Base-by-base conservation (phyloP, 2,797 vertebrate species). In the Calcarius lapponicus region DNA sequence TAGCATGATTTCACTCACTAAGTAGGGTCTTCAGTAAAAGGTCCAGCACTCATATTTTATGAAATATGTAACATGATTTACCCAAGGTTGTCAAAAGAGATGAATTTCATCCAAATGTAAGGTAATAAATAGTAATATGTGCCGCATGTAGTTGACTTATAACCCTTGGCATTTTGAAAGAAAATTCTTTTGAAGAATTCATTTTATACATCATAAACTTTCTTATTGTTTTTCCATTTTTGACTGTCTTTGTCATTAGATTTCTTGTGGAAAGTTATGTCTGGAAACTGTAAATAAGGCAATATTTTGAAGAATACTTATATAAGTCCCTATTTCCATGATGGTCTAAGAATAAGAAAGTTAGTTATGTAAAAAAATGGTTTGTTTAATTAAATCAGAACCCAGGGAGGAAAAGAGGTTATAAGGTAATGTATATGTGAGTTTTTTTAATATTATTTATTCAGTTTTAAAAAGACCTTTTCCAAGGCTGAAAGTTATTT, bases 101-200 rank as follows among this genome's bases (percentile, higher is more conserved):
- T 98, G 98, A 98, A 99, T 98, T 99, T 98, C 98, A 98, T 97
- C 98, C 98, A 99, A 98, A 99, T 98, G 97, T 85, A 96, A 96
- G 96, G 98, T 99, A 99, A 99, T 99, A 99, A 99, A 99, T 99
- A 99, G 98, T 98, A 98, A 98, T 98, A 98, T 97, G 95, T 97
- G 97, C 98, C 98, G 98, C 98, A 99, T 98, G 98, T 98, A 98
- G 98, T 99, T 99, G 99, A 99, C 98, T 98, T 97, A 95, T 98
- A 98, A 99, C 98, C 98, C 98, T 98, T 99, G 98, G 98, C 98
- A 99, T 99, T 99, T 99, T 71, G 95, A 98, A 98, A 97, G 96
- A 98, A 98, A 98, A 98, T 97, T 98, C 96, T 97, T 97, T 97
- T 97, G 96, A 98, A 97, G 96, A 98, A 98, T 98, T 98, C 96